Conservation (phyloP, 2,888 invertebrate genomes). For the Cerastis rubricosa region DNA sequence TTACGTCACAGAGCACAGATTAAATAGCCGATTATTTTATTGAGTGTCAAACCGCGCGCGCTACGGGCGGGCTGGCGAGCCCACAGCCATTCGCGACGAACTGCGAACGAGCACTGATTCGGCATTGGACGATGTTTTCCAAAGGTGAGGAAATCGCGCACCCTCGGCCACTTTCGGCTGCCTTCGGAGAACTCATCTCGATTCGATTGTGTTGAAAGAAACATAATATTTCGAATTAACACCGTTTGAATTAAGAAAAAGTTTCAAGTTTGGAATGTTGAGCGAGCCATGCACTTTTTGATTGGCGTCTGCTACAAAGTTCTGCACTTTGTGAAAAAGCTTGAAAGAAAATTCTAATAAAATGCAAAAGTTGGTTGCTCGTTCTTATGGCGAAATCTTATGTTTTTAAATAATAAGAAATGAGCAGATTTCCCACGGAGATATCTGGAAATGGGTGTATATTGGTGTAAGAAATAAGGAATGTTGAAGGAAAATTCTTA, state of each 20-base stretch:
- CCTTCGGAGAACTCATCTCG: constrained; percentile 84
- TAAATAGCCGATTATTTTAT: constrained; percentile 78
- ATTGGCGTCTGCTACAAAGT: neutral
- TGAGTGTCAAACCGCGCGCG: constrained; percentile 75
- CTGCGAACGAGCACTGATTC: constrained; percentile 86
- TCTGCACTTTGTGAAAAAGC: constrained; percentile 6
- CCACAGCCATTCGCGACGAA: constrained; percentile 78
- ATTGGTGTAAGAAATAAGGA: neutral
- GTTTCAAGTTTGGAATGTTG: constrained; percentile 14
- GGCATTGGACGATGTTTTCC: constrained; percentile 87
- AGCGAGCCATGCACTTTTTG: constrained; percentile 17
- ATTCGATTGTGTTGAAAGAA: constrained; percentile 86
- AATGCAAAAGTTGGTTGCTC: neutral
- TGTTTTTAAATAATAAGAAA: neutral
- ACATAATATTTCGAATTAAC: constrained; percentile 78
- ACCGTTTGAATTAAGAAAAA: constrained; percentile 53
- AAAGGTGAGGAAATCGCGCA: constrained; percentile 88
- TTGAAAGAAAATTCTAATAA: constrained; percentile 15
- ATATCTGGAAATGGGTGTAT: neutral
- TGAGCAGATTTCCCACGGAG: neutral
- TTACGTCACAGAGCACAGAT: constrained; percentile 79
- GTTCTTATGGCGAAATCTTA: neutral
- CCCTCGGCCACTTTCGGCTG: constrained; percentile 82
- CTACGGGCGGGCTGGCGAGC: constrained; percentile 53
- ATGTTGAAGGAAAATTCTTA: constrained; percentile 13